Base-by-base conservation (phyloP, 92 coral and sea anemone genomes). In the Phymanthus crucifer region DNA sequence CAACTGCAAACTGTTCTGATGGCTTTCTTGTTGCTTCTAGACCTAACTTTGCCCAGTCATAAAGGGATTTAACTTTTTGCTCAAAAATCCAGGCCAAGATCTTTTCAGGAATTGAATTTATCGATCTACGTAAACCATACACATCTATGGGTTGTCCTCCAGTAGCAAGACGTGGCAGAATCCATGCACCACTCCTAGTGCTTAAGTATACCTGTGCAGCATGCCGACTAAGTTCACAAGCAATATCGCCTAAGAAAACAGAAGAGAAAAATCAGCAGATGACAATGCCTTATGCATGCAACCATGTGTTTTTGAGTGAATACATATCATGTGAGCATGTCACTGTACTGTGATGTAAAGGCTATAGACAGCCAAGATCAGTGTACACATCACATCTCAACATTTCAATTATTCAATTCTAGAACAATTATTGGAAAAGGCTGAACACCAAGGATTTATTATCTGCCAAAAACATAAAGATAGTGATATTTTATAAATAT, bases 131-230 rank as follows among this genome's bases (percentile, higher is more conserved):
- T 23, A 83, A 1, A 57, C 81, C 66, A 4, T 7, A 2, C 12
- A 83, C 9, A 85, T 96, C 99, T 2, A 40, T 0, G 0, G 99
- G 99, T 7, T 3, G 19, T 40, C 98, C 99, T 21, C 93, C 86
- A 48, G 12, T 47, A 3, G 48, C 70, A 18, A 93, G 86, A 12
- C 99, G 92, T 36, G 95, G 65, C 27, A 73, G 3, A 13, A 93
- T 73, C 86, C 88, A 93, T 1, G 81, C 11, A 23, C 99, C 99
- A 71, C 89, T 56, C 23, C 96, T 82, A 56, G 87, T 80, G 83
- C 94, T 93, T 38, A 91, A 34, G 74, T 96, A 96, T 12, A 96
- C 99, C 79, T 96, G 98, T 13, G 83, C 26, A 32, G 99, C 89
- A 80, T 91, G 91, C 11, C 83, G 84, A 70, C 99, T 96, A 33